Conservation (phyloP, 2,797 vertebrate genomes). For the Alectoris magna region DNA sequence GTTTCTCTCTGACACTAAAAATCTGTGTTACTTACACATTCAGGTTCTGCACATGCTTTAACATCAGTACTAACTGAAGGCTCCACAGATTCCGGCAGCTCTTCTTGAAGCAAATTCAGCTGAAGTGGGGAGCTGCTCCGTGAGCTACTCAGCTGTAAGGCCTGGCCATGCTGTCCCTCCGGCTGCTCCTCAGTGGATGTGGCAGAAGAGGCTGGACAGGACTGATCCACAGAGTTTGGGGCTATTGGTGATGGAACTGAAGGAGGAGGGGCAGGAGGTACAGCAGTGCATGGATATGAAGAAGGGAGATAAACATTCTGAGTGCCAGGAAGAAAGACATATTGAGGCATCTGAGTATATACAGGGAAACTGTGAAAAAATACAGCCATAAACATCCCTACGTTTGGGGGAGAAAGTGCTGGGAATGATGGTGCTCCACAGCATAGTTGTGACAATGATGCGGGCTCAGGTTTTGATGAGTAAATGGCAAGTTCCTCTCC, state of each 20-base stretch:
- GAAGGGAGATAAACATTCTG: slow-evolving; percentile 61
- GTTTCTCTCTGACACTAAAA: neutral
- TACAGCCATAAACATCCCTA: slow-evolving; percentile 80
- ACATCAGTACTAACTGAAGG: slow-evolving; percentile 52
- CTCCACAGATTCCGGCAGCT: slow-evolving; percentile 80
- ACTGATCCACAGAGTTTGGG: neutral
- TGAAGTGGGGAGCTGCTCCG: slow-evolving; percentile 89
- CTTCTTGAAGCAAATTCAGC: slow-evolving; percentile 89
- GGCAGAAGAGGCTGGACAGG: neutral
- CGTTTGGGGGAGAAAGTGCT: slow-evolving; percentile 63
- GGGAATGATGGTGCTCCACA: slow-evolving; percentile 59
- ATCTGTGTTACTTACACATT: slow-evolving; percentile 47
- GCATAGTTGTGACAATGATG: slow-evolving; percentile 1
- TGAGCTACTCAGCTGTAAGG: slow-evolving; percentile 82
- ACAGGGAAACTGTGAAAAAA: slow-evolving; percentile 81
- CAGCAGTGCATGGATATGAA: neutral
- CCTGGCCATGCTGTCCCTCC: slow-evolving; percentile 6
- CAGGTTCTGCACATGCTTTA: neutral
- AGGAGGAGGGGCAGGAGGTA: neutral
- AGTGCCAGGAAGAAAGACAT: slow-evolving; percentile 42
- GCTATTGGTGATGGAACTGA: neutral
- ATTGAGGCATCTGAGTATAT: slow-evolving; percentile 70
- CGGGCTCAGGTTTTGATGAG: neutral
- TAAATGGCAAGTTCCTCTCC: neutral
- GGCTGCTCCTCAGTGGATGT: neutral